Percentiles rank a stretch among this genome's conserved stretches.
These are phyloP conservation scores for Peromyscus maniculatus DNA, from an alignment of 2,113 vertebrate genomes.

Conservation along the genomic window DNA sequence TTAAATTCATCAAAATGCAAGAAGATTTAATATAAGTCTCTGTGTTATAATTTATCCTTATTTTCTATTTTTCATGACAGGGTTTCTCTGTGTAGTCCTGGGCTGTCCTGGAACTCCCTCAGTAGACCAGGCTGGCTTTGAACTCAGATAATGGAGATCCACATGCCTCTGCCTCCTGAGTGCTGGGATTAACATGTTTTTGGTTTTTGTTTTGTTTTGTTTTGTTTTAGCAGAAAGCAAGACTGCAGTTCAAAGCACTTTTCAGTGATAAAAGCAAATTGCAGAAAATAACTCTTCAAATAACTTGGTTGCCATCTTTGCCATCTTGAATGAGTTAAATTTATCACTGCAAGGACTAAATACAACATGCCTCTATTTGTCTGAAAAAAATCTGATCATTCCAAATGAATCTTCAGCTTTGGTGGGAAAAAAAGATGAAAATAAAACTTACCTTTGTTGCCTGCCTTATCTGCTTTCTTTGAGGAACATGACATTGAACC, in stretches of 20 bases:
- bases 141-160: neutral
- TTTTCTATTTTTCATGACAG: neutral
- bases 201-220: neutral
- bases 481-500: neutral
- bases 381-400: neutral
- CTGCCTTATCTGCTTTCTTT: neutral
- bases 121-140: neutral
- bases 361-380: neutral
- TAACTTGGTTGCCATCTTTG: neutral
- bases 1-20: slow-evolving; percentile 46
- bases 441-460: neutral
- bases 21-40: neutral
- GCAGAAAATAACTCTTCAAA: neutral
- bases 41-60: neutral
- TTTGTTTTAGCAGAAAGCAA: neutral
- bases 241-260: neutral
- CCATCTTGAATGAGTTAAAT: neutral
- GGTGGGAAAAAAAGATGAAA: neutral
- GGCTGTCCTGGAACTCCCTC: neutral
- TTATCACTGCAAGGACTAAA: neutral
- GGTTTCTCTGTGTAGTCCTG: neutral
- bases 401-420: neutral
- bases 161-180: neutral
- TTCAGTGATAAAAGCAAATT: neutral
- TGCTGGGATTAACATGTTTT: neutral